phyloP scores from a whole-genome alignment of 2,888 invertebrate species.

The Drosophila pegasa region DNA sequence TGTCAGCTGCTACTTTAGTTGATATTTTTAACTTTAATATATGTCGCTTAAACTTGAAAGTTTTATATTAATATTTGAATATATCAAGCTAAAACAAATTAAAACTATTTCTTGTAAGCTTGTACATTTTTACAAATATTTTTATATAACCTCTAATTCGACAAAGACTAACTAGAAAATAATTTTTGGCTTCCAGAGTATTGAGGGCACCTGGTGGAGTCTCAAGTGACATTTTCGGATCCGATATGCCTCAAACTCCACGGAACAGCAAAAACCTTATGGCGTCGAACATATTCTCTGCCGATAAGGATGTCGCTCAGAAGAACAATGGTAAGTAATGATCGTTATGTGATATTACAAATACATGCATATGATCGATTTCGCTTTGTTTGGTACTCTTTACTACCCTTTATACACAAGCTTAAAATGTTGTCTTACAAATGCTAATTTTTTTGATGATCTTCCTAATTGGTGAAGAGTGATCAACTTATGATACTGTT shows the following conservation, averaged over 20 bases:
- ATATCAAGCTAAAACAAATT: too few species aligned
- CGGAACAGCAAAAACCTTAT: conserved; percentile 84
- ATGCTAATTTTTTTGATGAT: neutral
- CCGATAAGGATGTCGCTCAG: conserved; percentile 81
- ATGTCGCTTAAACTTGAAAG: too few species aligned
- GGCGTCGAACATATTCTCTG: conserved; percentile 85
- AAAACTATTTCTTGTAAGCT: too few species aligned
- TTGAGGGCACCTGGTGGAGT: conserved; percentile 88
- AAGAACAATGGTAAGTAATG: conserved; percentile 83
- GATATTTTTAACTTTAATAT: too few species aligned
- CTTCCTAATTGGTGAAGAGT: neutral
- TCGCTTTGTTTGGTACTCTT: conserved; percentile 29
- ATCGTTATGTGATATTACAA: neutral
- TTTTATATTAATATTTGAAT: neutral
- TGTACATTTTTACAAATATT: too few species aligned
- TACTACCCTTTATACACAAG: conserved; percentile 2
- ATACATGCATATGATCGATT: neutral
- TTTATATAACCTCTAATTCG: neutral
- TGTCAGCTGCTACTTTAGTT: too few species aligned
- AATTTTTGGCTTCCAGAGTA: conserved; percentile 86
- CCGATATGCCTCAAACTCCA: conserved; percentile 83
- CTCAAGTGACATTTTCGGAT: conserved; percentile 87
- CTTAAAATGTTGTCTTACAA: neutral
- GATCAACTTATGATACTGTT: neutral
- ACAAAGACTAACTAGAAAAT: neutral